phyloP scores from a whole-genome alignment of 2,113 vertebrate genomes.

The Pangasianodon hypophthalmus region DNA sequence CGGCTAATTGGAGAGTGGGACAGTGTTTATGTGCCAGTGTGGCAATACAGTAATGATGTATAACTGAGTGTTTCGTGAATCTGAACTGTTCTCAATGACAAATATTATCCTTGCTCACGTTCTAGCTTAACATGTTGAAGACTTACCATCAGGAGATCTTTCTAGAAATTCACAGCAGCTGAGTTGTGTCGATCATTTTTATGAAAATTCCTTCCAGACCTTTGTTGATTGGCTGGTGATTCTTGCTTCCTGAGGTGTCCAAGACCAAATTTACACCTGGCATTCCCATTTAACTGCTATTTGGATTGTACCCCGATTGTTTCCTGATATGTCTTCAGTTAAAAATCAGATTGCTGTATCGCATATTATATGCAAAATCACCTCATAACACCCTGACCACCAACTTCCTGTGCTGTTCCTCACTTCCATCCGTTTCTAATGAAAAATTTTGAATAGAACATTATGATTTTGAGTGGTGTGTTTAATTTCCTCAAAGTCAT shows the following conservation, averaged over 20 bases:
- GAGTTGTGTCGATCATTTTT: neutral
- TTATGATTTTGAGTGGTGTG: neutral
- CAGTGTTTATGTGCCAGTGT: neutral
- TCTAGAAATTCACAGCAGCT: neutral
- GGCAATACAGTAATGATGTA: neutral
- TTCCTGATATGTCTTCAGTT: neutral
- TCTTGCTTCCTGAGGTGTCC: neutral
- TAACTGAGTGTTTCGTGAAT: neutral
- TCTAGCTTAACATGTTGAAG: neutral
- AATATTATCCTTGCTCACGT: neutral
- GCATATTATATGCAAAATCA: neutral
- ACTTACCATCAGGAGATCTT: neutral
- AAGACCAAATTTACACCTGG: conserved; percentile 16
- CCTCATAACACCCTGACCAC: neutral
- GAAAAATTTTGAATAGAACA: neutral
- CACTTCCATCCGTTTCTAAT: neutral
- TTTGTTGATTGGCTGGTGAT: neutral
- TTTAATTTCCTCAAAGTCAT: neutral
- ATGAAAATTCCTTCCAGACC: neutral
- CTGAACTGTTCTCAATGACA: neutral
- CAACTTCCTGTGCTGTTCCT: neutral
- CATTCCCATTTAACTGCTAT: neutral
- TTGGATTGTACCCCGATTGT: neutral
- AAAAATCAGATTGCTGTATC: neutral
- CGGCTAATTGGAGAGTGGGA: neutral